Evolutionary conservation across 2,888 invertebrate species (phyloP), one percentile per base, ranked within the genome.

Genomic region (Azorinus chamasolen): DNA sequence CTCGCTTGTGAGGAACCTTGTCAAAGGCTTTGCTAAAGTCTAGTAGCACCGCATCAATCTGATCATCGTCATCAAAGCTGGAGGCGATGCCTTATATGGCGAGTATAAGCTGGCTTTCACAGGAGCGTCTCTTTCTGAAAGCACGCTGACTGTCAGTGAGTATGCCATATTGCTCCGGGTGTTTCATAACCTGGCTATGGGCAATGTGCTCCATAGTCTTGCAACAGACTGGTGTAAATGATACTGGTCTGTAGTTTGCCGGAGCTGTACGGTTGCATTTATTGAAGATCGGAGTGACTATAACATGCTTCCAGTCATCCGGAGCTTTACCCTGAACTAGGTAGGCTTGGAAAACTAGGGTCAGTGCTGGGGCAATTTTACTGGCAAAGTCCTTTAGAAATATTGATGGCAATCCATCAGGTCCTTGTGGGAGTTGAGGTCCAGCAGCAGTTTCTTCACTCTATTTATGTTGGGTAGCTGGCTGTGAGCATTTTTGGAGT

Each of bases 201-300:
- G 68, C 32, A 20, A 75, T 75, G 48, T 69, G 63, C 22, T 73
- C 66, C 27, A 59, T 43, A 1, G 46, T 16, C 39, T 69, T 64
- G 39, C 58, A 68, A n/a, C 46, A 41, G 14, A 75, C 46, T 1
- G 27, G 53, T 18, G 64, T 69, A n/a, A 75, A 41, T 2, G 70
- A 70, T 4, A 70, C 43, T 18, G 70, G 70, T 43, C 70, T 1
- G 27, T 75, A 70, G 37, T 70, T 63, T 46, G 46, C 53, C 4
- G 69, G 46, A 2, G 27, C 59, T n/a, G 57, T 46, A 22, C 39
- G 55, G 48, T 64, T 62, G 4, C 76, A 80, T 46, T 83, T 75
- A 37, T 79, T 81, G 69, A 64, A 83, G 2, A 83, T 53, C 18
- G 79, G 82, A 8, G 59, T 58, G 12, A 83, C 66, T 39, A 59